phyloP scores from a whole-genome alignment of 2,888 invertebrate species.

The Acanthococcus lagerstroemiae region DNA sequence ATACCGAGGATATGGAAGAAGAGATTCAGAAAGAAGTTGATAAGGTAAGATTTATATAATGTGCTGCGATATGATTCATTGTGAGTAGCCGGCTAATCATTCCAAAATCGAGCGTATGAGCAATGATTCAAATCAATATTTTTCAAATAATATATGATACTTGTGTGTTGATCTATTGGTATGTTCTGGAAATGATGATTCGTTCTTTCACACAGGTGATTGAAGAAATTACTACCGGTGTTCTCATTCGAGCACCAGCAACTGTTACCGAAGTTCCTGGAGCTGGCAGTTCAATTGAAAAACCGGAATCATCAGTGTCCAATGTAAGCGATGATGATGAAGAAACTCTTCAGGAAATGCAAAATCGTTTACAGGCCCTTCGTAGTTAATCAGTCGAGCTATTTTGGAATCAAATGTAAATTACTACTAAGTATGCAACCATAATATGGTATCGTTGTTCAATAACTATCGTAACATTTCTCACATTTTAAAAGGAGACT shows the following conservation, averaged over 20 bases:
- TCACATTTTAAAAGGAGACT: too few relatives aligned
- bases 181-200: background rate
- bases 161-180: background rate
- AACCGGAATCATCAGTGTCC: conserved; percentile 49
- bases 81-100: too few relatives aligned
- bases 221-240: conserved; percentile 84
- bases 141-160: background rate
- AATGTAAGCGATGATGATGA: conserved; percentile 55
- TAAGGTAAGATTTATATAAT: conserved; percentile 49
- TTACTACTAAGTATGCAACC: too few relatives aligned
- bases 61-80: too few relatives aligned
- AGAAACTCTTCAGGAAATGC: conserved; percentile 82
- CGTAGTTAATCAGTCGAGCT: conserved; percentile 65
- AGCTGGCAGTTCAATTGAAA: conserved; percentile 54
- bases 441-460: too few relatives aligned
- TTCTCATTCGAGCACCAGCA: conserved; percentile 80
- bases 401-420: too few relatives aligned
- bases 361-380: conserved; percentile 73
- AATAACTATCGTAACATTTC: too few relatives aligned
- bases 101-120: too few relatives aligned
- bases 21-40: conserved; percentile 89
- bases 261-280: conserved; percentile 45
- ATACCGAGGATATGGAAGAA: conserved; percentile 91
- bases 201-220: conserved; percentile 48
- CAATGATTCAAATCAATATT: background rate